A percentile compares a stretch with the other conserved stretches of the same genome.
Evolutionary conservation across 2,888 invertebrate species (phyloP).

Genomic region (Archips crataeganus): DNA sequence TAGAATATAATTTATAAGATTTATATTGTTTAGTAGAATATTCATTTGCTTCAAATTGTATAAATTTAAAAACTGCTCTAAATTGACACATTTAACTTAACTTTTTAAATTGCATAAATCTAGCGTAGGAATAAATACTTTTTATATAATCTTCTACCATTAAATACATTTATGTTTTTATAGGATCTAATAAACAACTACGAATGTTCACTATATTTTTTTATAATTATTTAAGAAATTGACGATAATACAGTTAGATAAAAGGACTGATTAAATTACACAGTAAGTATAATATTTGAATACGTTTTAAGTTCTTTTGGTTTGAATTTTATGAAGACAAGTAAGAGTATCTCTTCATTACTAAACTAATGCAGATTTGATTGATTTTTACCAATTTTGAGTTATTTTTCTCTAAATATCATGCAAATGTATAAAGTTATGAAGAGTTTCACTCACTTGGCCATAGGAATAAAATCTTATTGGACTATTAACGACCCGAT

Average conservation of each 20-base stretch:
- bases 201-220: constrained; percentile 57
- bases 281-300: constrained; percentile 46
- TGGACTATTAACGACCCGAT: constrained; percentile 3
- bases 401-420: neutral
- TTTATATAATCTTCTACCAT: constrained; percentile 34
- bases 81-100: constrained; percentile 30
- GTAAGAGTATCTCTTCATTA: neutral
- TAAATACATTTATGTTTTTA: constrained; percentile 46
- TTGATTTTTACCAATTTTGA: neutral
- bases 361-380: neutral
- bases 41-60: constrained; percentile 5
- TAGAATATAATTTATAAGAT: constrained; percentile 1
- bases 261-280: constrained; percentile 35
- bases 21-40: neutral
- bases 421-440: neutral
- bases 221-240: constrained; percentile 50
- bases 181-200: constrained; percentile 52
- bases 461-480: constrained; percentile 10
- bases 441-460: neutral
- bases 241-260: constrained; percentile 52
- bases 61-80: constrained; percentile 23
- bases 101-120: constrained; percentile 21
- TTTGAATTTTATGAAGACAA: constrained; percentile 8
- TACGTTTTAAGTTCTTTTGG: constrained; percentile 46
- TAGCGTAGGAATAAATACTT: constrained; percentile 36